Percentiles rank a stretch among this genome's conserved stretches.
phyloP scores from a whole-genome alignment of 2,797 vertebrate species.

The Pelodytes ibericus region DNA sequence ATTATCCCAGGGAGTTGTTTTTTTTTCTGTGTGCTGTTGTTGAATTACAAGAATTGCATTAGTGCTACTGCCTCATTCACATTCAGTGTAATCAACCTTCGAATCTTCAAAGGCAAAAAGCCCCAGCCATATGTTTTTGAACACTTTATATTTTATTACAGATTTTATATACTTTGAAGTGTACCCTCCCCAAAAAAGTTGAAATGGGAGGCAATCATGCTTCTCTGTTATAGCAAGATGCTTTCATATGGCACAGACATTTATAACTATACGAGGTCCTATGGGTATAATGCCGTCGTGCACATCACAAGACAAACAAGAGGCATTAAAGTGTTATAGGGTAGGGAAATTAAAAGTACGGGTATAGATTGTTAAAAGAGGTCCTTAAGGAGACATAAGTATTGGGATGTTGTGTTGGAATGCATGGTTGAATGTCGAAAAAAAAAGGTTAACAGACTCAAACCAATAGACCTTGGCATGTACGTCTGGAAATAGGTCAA shows the following conservation, averaged over 20 bases:
- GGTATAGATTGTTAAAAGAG: neutral
- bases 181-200: conserved; percentile 14
- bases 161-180: conserved; percentile 27
- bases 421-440: neutral
- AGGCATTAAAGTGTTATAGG: neutral
- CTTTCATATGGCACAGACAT: conserved; percentile 5
- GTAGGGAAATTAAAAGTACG: neutral
- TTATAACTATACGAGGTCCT: neutral
- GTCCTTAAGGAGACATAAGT: neutral
- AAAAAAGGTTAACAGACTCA: too few species aligned
- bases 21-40: conserved; percentile 39
- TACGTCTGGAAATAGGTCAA: neutral
- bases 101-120: conserved; percentile 34
- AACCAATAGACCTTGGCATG: neutral
- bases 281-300: conserved; percentile 1
- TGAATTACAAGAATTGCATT: conserved; percentile 60
- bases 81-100: conserved; percentile 18
- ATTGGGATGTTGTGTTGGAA: neutral
- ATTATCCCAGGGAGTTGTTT: conserved; percentile 51
- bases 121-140: conserved; percentile 29
- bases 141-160: conserved; percentile 24
- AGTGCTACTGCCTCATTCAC: conserved; percentile 33
- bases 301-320: conserved; percentile 12
- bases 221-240: neutral
- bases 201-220: conserved; percentile 25